These are phyloP conservation scores for Turdus rufiventris DNA, from an alignment of 2,113 vertebrate genomes.

Conservation along the genomic window DNA sequence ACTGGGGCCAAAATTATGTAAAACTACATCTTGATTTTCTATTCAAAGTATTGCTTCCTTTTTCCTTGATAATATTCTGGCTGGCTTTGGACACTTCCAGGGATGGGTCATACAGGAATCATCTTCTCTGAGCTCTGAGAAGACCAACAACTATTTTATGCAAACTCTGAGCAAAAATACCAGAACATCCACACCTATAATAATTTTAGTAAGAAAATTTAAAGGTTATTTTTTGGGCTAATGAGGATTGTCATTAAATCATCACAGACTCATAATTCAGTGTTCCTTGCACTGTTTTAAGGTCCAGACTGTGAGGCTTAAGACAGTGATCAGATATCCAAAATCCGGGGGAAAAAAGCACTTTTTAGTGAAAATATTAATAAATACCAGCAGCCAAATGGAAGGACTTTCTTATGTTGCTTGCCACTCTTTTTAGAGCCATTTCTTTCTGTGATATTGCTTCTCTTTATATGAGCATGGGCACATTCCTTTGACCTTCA, in stretches of 20 bases:
- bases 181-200: not conserved
- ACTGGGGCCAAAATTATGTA: not conserved
- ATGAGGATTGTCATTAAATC: not conserved
- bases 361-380: not conserved
- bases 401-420: not conserved
- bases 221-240: not conserved
- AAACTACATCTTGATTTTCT: not conserved
- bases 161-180: not conserved
- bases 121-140: not conserved
- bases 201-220: not conserved
- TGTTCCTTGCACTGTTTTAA: not conserved
- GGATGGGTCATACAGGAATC: not conserved
- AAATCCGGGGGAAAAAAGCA: accelerated
- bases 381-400: not conserved
- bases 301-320: not conserved
- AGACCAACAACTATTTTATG: not conserved
- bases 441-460: not conserved
- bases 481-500: not conserved
- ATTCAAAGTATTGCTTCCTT: not conserved
- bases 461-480: not conserved
- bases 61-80: not conserved
- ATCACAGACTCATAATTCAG: not conserved
- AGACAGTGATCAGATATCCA: not conserved
- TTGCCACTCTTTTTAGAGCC: not conserved
- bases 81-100: not conserved